Evolutionary conservation across 2,113 vertebrate genomes (phyloP).

Genomic region (Halcyon senegalensis): DNA sequence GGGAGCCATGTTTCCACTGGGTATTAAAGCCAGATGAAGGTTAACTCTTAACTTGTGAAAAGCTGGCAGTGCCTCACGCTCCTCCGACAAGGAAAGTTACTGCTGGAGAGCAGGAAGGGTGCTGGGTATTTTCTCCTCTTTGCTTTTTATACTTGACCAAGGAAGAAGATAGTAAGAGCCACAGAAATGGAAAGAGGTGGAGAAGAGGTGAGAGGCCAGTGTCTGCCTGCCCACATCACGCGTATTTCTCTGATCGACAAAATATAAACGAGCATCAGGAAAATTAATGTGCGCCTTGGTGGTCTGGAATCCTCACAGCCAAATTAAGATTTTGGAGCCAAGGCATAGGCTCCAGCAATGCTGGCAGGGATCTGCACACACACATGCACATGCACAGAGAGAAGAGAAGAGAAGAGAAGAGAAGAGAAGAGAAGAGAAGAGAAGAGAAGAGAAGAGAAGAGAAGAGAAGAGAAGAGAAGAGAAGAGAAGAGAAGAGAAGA

Average conservation of each 20-base stretch:
- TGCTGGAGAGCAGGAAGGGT: background rate
- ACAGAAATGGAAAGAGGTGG: slow-evolving; percentile 60
- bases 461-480: no score
- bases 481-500: background rate
- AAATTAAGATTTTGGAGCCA: slow-evolving; percentile 59
- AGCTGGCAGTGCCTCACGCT: background rate
- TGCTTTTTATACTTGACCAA: slow-evolving; percentile 45
- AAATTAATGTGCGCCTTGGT: slow-evolving; percentile 78
- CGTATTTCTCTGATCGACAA: slow-evolving; percentile 75
- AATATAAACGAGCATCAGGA: slow-evolving; percentile 78
- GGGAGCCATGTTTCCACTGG: slow-evolving; percentile 63
- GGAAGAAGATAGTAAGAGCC: slow-evolving; percentile 57
- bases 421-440: no score
- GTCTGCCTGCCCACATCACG: slow-evolving; percentile 66
- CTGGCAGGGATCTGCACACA: slow-evolving; percentile 53
- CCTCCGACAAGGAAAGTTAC: slow-evolving; percentile 13
- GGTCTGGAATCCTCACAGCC: slow-evolving; percentile 76
- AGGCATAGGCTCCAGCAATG: slow-evolving; percentile 47
- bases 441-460: no score
- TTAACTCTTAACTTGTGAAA: slow-evolving; percentile 61
- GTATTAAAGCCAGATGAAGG: slow-evolving; percentile 77
- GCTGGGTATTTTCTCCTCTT: slow-evolving; percentile 58
- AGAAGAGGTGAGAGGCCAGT: slow-evolving; percentile 28
- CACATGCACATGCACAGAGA: background rate
- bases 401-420: background rate